A percentile compares a stretch with the other conserved stretches of the same genome.
These are phyloP conservation scores for Macrocentrus cingulum DNA, from an alignment of 1,140 invertebrate species.

Conservation along the genomic window DNA sequence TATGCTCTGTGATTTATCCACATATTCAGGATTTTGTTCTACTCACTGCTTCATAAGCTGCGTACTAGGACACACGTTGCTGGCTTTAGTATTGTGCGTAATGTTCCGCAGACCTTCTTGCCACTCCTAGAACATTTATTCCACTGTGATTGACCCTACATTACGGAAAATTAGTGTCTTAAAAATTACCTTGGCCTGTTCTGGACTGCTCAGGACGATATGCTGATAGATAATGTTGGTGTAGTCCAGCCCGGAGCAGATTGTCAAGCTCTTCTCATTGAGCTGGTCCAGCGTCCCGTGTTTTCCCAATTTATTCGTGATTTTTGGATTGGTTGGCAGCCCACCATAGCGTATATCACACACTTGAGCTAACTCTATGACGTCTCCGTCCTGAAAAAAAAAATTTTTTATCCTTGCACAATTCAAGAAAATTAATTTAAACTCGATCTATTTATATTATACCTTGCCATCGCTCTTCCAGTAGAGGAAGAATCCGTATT, in stretches of 20 bases:
- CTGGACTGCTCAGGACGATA: conserved; percentile 86
- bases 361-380: conserved; percentile 94
- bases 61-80: conserved; percentile 92
- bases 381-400: conserved; percentile 86
- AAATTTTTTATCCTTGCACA: not conserved
- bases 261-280: conserved; percentile 92
- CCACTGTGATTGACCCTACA: too few species aligned
- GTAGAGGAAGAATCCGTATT: conserved; percentile 98
- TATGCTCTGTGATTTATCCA: not conserved
- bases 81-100: conserved; percentile 96
- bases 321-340: conserved; percentile 85
- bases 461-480: conserved; percentile 97
- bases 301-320: conserved; percentile 78
- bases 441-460: conserved; percentile 38
- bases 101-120: conserved; percentile 84
- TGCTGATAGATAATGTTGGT: conserved; percentile 98
- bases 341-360: conserved; percentile 92
- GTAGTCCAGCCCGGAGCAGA: conserved; percentile 96
- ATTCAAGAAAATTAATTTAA: conserved; percentile 2
- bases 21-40: conserved; percentile 27
- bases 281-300: conserved; percentile 72
- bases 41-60: conserved; percentile 99
- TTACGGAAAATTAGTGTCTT: too few species aligned
- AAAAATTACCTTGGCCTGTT: conserved; percentile 82
- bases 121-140: conserved; percentile 73